A percentile compares a stretch with the other conserved stretches of the same genome.
phyloP scores from a whole-genome alignment of 1,140 invertebrate species.

The Drosophila virilis region DNA sequence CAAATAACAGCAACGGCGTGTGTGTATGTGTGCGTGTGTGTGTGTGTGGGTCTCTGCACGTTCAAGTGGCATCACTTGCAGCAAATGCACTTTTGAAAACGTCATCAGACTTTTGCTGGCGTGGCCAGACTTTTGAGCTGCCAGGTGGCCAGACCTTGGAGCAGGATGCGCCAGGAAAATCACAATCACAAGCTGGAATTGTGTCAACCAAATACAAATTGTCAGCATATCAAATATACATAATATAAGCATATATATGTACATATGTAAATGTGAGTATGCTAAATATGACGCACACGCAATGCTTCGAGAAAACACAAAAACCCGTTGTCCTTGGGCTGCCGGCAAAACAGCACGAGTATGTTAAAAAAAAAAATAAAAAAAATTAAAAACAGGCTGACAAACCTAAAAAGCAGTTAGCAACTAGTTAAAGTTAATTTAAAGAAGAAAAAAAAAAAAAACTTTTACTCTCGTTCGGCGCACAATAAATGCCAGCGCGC shows the following conservation, averaged over 20 bases:
- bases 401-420: constrained; percentile 37
- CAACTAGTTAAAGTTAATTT: constrained; percentile 48
- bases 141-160: constrained; percentile 17
- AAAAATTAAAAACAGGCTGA: constrained; percentile 12
- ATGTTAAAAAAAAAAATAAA: constrained; percentile 7
- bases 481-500: not conserved
- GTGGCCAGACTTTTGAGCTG: constrained; percentile 3
- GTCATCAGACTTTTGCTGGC: not conserved
- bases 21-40: not conserved
- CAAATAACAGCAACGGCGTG: constrained; percentile 20
- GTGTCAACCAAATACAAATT: not conserved
- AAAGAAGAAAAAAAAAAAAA: constrained; percentile 25
- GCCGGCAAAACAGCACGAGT: constrained; percentile 40
- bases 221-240: constrained; percentile 5
- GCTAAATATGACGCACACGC: constrained; percentile 44
- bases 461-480: constrained; percentile 40
- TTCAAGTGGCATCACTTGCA: not conserved
- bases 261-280: constrained; percentile 31
- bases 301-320: constrained; percentile 23
- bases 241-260: constrained; percentile 28
- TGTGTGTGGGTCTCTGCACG: constrained; percentile 1
- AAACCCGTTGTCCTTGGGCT: constrained; percentile 38
- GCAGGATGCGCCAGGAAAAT: constrained; percentile 12
- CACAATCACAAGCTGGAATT: constrained; percentile 3
- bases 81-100: constrained; percentile 19